A percentile compares a stretch with the other conserved stretches of the same genome.
Evolutionary conservation across 2,888 invertebrate genomes (phyloP).

Genomic region (Papilio elwesi): DNA sequence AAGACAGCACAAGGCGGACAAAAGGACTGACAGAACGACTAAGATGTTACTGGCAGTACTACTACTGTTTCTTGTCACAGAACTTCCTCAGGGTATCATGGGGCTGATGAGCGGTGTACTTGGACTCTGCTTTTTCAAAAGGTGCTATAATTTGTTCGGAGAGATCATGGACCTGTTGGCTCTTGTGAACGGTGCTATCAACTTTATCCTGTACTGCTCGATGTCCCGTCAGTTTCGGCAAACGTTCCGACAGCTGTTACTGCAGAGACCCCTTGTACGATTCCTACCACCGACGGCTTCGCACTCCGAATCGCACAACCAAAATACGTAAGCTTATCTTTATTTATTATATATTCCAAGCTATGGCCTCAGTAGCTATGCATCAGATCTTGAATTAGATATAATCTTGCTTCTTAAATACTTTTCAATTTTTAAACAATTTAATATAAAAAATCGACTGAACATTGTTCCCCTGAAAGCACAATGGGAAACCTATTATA

Average conservation of each 20-base stretch:
- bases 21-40: slow-evolving; percentile 90
- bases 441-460: too few species aligned
- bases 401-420: too few species aligned
- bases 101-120: slow-evolving; percentile 75
- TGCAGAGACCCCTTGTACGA: slow-evolving; percentile 73
- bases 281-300: slow-evolving; percentile 81
- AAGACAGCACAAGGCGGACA: slow-evolving; percentile 74
- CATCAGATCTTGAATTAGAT: too few species aligned
- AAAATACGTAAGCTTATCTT: slow-evolving; percentile 84
- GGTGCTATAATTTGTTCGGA: slow-evolving; percentile 92
- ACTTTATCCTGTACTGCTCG: slow-evolving; percentile 96
- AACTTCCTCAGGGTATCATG: slow-evolving; percentile 92
- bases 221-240: slow-evolving; percentile 96
- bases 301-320: slow-evolving; percentile 81
- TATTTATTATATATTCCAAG: background rate
- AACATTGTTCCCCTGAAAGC: too few species aligned
- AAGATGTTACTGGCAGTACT: slow-evolving; percentile 95
- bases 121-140: slow-evolving; percentile 88
- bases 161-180: slow-evolving; percentile 96
- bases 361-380: too few species aligned
- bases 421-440: too few species aligned
- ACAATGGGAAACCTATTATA: too few species aligned
- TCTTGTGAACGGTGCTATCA: slow-evolving; percentile 95
- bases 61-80: slow-evolving; percentile 93
- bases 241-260: slow-evolving; percentile 77